These are phyloP conservation scores for Conistra vaccinii DNA, from an alignment of 2,888 invertebrate species.

Conservation along the genomic window DNA sequence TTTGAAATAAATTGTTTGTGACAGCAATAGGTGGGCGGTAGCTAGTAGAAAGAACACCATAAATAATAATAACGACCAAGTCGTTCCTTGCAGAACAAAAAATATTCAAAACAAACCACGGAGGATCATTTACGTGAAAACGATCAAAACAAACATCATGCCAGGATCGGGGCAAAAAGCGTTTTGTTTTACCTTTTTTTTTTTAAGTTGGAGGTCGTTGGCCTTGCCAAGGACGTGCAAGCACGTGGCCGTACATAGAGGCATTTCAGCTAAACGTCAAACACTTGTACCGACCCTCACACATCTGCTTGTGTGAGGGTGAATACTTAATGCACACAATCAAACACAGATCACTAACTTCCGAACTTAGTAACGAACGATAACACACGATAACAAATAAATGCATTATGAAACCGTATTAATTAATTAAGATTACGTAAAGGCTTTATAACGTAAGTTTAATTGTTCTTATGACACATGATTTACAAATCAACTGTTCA, in stretches of 20 bases:
- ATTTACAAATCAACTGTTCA: constrained; percentile 12
- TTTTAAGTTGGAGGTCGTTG: constrained; percentile 82
- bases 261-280: constrained; percentile 78
- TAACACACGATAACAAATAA: constrained; percentile 52
- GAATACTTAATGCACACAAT: constrained; percentile 60
- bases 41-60: constrained; percentile 67
- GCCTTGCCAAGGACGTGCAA: constrained; percentile 87
- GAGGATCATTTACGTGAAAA: constrained; percentile 85
- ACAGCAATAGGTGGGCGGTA: constrained; percentile 43
- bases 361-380: constrained; percentile 60
- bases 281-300: constrained; percentile 67
- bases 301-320: constrained; percentile 42
- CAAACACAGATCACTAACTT: constrained; percentile 59
- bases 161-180: constrained; percentile 82
- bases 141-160: constrained; percentile 89
- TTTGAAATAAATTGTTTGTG: constrained; percentile 1
- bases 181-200: constrained; percentile 79
- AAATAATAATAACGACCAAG: constrained; percentile 80
- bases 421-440: constrained; percentile 47
- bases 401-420: constrained; percentile 45
- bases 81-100: constrained; percentile 74
- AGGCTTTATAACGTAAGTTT: constrained; percentile 3
- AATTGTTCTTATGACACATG: constrained; percentile 14
- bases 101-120: constrained; percentile 75
- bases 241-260: constrained; percentile 84